A percentile compares a stretch with the other conserved stretches of the same genome.
Conservation (phyloP, 2,113 vertebrate species). For the Phodopus roborovskii region DNA sequence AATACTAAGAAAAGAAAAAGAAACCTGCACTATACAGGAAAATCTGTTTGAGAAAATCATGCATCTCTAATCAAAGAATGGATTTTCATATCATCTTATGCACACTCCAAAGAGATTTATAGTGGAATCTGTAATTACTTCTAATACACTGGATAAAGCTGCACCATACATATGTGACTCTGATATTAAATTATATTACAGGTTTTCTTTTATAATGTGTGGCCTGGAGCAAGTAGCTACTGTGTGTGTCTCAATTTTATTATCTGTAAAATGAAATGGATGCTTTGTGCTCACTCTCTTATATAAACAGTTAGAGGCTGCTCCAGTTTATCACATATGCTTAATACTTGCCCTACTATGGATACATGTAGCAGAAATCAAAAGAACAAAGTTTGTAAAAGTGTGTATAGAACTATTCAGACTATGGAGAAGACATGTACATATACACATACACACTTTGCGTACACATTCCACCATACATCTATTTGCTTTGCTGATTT, state of each 20-base stretch:
- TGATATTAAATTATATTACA: neutral
- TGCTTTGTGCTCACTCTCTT: neutral
- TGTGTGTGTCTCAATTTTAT: neutral
- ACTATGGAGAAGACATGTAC: neutral
- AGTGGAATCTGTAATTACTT: neutral
- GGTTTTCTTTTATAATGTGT: neutral
- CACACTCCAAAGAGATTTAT: neutral
- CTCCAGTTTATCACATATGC: neutral
- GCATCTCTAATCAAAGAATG: neutral
- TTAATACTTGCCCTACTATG: neutral
- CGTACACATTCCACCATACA: neutral
- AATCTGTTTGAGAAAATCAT: neutral
- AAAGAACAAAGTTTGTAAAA: neutral
- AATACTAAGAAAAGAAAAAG: neutral
- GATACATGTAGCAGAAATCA: neutral
- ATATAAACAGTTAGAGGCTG: neutral
- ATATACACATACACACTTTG: neutral
- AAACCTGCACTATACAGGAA: neutral
- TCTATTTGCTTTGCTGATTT: slow-evolving; percentile 26
- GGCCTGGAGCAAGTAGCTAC: neutral
- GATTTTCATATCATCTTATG: neutral
- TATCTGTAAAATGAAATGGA: neutral
- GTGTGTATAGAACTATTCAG: neutral
- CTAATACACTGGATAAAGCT: neutral
- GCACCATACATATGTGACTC: neutral